A percentile compares a stretch with the other conserved stretches of the same genome.
These are phyloP conservation scores for Penaeus indicus DNA, from an alignment of 1,140 invertebrate genomes.

Conservation along the genomic window DNA sequence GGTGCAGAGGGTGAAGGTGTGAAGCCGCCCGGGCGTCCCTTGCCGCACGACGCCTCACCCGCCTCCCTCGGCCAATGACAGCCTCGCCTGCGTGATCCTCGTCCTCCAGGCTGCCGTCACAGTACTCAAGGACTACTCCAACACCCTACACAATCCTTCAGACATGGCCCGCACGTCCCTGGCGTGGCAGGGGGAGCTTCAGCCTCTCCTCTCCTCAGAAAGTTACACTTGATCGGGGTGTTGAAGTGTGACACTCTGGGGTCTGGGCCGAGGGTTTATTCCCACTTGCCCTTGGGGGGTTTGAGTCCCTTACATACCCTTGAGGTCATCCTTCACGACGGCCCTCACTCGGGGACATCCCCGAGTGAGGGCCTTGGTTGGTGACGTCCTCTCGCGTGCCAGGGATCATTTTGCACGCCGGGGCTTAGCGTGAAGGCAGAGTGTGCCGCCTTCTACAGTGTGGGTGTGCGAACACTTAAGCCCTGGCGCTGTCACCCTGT, in stretches of 20 bases:
- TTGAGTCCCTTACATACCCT: conserved; percentile 57
- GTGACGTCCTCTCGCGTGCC: background rate
- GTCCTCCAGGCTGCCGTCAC: conserved; percentile 39
- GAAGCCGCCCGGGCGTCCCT: conserved; percentile 4
- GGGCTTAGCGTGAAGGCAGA: background rate
- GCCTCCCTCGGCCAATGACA: conserved; percentile 48
- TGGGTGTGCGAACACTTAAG: conserved; percentile 32
- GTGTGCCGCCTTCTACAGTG: conserved; percentile 3
- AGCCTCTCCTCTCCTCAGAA: background rate
- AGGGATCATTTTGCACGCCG: background rate
- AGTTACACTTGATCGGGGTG: background rate
- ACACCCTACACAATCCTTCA: conserved; percentile 20
- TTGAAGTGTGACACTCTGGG: conserved; percentile 18
- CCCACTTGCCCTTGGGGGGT: conserved; percentile 44
- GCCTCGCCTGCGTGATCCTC: conserved; percentile 40
- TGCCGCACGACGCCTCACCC: conserved; percentile 21
- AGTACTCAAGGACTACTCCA: conserved; percentile 45
- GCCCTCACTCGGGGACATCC: conserved; percentile 48
- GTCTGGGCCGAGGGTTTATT: conserved; percentile 38
- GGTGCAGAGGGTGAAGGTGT: conserved; percentile 3
- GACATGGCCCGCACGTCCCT: background rate
- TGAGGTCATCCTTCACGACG: conserved; percentile 56
- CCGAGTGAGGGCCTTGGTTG: conserved; percentile 19
- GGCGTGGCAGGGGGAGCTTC: background rate
- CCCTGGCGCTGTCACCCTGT: conserved; percentile 50